These are phyloP conservation scores for Dryococelus australis DNA, from an alignment of 2,888 invertebrate species.

Conservation along the genomic window DNA sequence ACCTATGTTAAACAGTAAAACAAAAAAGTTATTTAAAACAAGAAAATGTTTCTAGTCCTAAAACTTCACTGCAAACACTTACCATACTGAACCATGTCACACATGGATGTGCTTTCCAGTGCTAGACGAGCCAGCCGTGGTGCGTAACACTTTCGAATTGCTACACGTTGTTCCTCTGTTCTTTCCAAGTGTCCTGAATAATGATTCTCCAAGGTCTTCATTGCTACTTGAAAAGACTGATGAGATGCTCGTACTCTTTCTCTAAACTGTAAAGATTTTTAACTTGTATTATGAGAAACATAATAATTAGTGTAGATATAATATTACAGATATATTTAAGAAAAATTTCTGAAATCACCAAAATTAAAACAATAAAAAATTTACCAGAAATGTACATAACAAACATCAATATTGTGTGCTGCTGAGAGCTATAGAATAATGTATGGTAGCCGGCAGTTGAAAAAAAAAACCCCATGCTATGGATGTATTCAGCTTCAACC, in stretches of 20 bases:
- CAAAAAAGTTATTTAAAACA: not conserved
- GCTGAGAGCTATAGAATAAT: no score
- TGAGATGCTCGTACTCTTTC: constrained; percentile 80
- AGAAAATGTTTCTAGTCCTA: not conserved
- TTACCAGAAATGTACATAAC: no score
- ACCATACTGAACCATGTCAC: constrained; percentile 78
- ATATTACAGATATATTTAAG: no score
- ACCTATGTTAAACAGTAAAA: constrained; percentile 31
- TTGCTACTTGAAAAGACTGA: constrained; percentile 76
- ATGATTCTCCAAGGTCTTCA: constrained; percentile 73
- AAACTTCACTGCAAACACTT: constrained; percentile 17
- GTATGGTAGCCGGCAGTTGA: no score
- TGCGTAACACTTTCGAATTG: constrained; percentile 78
- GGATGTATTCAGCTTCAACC: no score
- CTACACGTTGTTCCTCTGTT: constrained; percentile 80
- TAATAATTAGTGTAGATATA: no score
- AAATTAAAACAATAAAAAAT: no score
- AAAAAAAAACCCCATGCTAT: no score
- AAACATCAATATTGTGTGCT: no score
- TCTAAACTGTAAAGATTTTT: constrained; percentile 66
- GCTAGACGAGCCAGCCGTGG: constrained; percentile 82
- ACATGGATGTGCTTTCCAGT: constrained; percentile 83
- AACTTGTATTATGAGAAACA: no score
- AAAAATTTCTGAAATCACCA: no score
- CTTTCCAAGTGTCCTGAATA: constrained; percentile 76